phyloP scores from a whole-genome alignment of 2,888 invertebrate species.

The Cosmopolites sordidus region DNA sequence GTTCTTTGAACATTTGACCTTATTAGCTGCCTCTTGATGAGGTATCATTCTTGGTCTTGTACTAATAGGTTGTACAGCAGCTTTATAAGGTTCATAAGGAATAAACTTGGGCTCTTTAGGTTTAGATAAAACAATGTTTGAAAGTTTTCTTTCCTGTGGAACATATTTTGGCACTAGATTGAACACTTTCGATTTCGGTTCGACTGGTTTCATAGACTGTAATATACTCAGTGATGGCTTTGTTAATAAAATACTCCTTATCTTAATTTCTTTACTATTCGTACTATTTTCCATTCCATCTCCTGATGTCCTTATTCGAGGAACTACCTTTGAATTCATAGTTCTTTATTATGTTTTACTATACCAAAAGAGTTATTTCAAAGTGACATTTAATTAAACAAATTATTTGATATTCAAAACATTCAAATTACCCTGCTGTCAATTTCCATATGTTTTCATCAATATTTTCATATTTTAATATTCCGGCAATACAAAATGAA shows the following conservation, averaged over 20 bases:
- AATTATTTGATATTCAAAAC: too few relatives aligned
- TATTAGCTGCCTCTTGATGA: slow-evolving; percentile 41
- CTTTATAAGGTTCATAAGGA: slow-evolving; percentile 85
- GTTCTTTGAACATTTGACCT: slow-evolving; percentile 45
- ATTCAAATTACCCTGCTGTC: too few relatives aligned
- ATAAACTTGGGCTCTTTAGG: slow-evolving; percentile 74
- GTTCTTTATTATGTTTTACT: neutral
- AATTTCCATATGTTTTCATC: too few relatives aligned
- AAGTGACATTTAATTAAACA: too few relatives aligned
- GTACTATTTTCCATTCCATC: slow-evolving; percentile 34
- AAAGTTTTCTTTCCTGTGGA: slow-evolving; percentile 54
- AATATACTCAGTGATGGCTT: slow-evolving; percentile 37
- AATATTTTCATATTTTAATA: too few relatives aligned
- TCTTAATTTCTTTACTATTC: slow-evolving; percentile 14
- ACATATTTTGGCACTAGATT: slow-evolving; percentile 61
- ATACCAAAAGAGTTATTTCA: too few relatives aligned
- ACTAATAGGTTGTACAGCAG: slow-evolving; percentile 72
- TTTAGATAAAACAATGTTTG: slow-evolving; percentile 51
- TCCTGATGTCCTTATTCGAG: slow-evolving; percentile 31
- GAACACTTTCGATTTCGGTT: slow-evolving; percentile 56
- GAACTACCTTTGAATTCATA: neutral
- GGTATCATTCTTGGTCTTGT: slow-evolving; percentile 25
- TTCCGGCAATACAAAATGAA: too few relatives aligned
- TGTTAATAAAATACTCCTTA: slow-evolving; percentile 14
- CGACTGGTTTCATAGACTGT: slow-evolving; percentile 38